These are phyloP conservation scores for Sesia bembeciformis DNA, from an alignment of 2,888 invertebrate species.

Conservation along the genomic window DNA sequence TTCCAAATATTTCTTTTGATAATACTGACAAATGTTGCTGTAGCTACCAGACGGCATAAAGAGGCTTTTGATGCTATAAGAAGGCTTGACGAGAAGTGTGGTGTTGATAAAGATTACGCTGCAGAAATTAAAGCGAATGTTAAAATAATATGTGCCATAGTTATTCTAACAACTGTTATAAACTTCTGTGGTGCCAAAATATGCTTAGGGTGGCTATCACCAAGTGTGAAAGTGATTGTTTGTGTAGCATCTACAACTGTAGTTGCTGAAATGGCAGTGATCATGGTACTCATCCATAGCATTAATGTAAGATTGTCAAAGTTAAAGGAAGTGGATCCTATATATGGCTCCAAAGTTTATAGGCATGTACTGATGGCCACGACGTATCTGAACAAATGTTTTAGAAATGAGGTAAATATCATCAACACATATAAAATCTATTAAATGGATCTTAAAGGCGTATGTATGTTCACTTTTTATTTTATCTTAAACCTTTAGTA, in stretches of 20 bases:
- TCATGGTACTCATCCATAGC: slow-evolving; percentile 29
- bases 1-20: slow-evolving; percentile 18
- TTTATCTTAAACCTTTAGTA: too few species aligned
- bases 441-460: too few species aligned
- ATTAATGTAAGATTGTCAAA: slow-evolving; percentile 33
- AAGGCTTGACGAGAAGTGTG: slow-evolving; percentile 33
- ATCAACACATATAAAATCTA: too few species aligned
- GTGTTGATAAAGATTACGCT: slow-evolving; percentile 15
- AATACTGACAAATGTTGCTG: slow-evolving; percentile 20
- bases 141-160: slow-evolving; percentile 9
- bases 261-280: slow-evolving; percentile 38
- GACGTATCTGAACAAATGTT: slow-evolving; percentile 36
- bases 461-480: too few species aligned
- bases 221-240: slow-evolving; percentile 15
- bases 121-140: slow-evolving; percentile 12
- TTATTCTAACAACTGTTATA: slow-evolving; percentile 17
- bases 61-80: slow-evolving; percentile 21
- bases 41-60: slow-evolving; percentile 15
- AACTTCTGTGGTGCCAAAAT: slow-evolving; percentile 25
- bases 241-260: slow-evolving; percentile 31
- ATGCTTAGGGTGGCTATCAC: not conserved
- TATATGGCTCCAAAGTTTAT: slow-evolving; percentile 31
- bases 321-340: slow-evolving; percentile 17
- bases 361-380: slow-evolving; percentile 34
- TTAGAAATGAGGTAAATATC: slow-evolving; percentile 2